Evolutionary conservation across 2,888 invertebrate species (phyloP).

Genomic region (Galerucella calmariensis): DNA sequence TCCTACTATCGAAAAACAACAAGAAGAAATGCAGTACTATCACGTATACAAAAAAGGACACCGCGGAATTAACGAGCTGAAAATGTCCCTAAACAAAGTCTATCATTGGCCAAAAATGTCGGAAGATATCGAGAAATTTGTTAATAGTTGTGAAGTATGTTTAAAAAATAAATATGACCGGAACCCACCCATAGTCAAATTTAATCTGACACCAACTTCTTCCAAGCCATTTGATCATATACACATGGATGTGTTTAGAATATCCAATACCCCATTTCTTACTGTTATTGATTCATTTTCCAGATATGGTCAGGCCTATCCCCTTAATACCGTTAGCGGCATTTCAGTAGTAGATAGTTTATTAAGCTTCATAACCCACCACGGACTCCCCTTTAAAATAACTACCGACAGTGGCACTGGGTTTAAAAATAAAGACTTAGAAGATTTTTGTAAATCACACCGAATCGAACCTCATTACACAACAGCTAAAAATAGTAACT

Average conservation of each 20-base stretch:
- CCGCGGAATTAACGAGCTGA: background rate
- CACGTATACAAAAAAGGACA: background rate
- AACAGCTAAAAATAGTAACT: slow-evolving; percentile 35
- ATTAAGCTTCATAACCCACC: slow-evolving; percentile 11
- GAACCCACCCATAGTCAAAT: slow-evolving; percentile 29
- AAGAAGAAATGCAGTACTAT: background rate
- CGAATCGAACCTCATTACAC: slow-evolving; percentile 35
- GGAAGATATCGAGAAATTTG: slow-evolving; percentile 33
- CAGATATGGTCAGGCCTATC: slow-evolving; percentile 33
- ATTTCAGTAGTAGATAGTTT: slow-evolving; percentile 9
- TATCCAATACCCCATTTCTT: slow-evolving; percentile 12
- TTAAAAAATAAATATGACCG: slow-evolving; percentile 37
- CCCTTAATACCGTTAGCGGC: slow-evolving; percentile 9
- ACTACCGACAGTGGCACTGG: slow-evolving; percentile 22
- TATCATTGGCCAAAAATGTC: slow-evolving; percentile 36
- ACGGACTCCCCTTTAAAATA: slow-evolving; percentile 24
- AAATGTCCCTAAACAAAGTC: slow-evolving; percentile 11
- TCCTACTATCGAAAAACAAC: background rate
- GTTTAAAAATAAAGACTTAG: slow-evolving; percentile 35
- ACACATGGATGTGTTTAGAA: slow-evolving; percentile 6
- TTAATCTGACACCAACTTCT: slow-evolving; percentile 29
- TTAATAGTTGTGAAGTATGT: slow-evolving; percentile 24
- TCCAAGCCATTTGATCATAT: slow-evolving; percentile 36
- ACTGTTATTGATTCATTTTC: slow-evolving; percentile 30
- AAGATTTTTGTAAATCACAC: slow-evolving; percentile 39